A percentile compares a stretch with the other conserved stretches of the same genome.
These are phyloP conservation scores for Andrena dorsata DNA, from an alignment of 2,888 invertebrate species.

Conservation along the genomic window DNA sequence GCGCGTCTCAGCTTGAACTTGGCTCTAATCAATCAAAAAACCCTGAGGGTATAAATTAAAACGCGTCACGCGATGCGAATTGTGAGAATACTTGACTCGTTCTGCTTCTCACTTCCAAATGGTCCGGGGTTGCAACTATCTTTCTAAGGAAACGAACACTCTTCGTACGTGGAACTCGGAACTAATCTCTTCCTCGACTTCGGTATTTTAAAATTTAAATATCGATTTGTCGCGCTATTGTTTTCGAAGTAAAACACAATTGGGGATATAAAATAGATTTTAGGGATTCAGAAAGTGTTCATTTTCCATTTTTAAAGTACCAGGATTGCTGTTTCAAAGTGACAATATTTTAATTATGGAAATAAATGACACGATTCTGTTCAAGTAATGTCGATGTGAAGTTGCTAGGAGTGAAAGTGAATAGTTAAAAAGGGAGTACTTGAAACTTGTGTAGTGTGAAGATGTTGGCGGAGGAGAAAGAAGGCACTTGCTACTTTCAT, in stretches of 20 bases:
- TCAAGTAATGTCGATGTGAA: no score
- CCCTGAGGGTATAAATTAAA: slow-evolving; percentile 76
- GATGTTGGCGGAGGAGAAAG: slow-evolving; percentile 14
- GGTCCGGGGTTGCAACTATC: neutral
- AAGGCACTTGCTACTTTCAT: neutral
- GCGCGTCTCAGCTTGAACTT: slow-evolving; percentile 74
- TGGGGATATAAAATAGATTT: no score
- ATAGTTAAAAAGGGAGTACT: neutral
- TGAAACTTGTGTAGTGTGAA: neutral
- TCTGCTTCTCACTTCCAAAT: neutral
- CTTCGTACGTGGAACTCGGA: neutral
- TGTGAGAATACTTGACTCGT: neutral
- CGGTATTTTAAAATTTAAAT: neutral
- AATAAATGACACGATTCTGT: no score
- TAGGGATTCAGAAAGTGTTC: no score
- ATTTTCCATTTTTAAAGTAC: no score
- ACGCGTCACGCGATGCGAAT: neutral
- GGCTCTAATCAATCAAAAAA: slow-evolving; percentile 83
- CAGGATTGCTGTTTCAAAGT: no score
- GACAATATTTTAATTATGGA: no score
- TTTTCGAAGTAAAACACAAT: no score
- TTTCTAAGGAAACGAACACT: neutral
- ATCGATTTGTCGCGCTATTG: neutral
- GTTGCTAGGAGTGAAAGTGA: no score
- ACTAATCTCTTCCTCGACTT: neutral